Evolutionary conservation across 2,113 vertebrate species (phyloP).

Genomic region (Thalassarche chlororhynchos): DNA sequence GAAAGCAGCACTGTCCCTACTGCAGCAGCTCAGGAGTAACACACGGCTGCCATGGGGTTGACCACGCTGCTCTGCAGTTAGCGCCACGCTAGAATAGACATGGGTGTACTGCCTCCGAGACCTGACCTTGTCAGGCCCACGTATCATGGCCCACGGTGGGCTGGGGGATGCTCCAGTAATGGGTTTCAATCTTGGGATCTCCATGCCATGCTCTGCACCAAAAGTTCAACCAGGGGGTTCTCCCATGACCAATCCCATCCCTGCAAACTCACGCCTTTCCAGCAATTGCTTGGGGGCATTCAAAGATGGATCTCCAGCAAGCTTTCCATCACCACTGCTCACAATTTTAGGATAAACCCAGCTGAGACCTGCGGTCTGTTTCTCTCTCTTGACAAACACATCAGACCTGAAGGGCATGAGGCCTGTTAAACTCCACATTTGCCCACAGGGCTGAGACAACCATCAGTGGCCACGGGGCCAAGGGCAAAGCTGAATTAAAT

Average conservation of each 20-base stretch:
- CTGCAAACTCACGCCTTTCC: not conserved
- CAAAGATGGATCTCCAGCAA: not conserved
- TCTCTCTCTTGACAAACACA: not conserved
- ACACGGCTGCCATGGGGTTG: accelerated
- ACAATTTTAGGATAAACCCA: not conserved
- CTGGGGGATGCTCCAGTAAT: not conserved
- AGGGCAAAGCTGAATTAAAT: not conserved
- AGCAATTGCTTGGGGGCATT: not conserved
- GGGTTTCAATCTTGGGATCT: not conserved
- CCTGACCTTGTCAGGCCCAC: not conserved
- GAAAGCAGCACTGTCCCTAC: not conserved
- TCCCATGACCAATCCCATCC: not conserved
- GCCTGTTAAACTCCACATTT: not conserved
- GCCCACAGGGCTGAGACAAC: not conserved
- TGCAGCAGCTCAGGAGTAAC: not conserved
- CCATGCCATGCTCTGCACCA: not conserved
- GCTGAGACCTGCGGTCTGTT: not conserved
- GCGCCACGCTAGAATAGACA: not conserved
- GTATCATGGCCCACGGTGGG: too few species aligned
- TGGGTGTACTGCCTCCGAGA: accelerated
- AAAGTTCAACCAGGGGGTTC: not conserved
- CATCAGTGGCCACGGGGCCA: not conserved
- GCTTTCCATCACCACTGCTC: not conserved
- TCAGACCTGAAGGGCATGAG: not conserved
- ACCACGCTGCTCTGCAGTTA: not conserved